phyloP scores from a whole-genome alignment of 2,797 vertebrate genomes.

The Poecilia picta region DNA sequence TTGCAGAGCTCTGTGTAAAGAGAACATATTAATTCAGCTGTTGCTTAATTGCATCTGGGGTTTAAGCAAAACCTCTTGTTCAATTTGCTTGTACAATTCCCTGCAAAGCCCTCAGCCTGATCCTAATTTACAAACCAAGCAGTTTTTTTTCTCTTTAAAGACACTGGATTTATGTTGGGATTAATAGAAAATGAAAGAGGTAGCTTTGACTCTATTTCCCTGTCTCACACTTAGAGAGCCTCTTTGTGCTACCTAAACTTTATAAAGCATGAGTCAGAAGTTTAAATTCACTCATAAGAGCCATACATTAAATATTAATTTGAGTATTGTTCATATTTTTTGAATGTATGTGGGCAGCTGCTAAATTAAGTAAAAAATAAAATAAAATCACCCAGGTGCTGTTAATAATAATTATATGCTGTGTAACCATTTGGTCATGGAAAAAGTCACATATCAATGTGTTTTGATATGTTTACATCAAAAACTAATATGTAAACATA shows the following conservation, averaged over 20 bases:
- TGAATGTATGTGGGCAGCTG: background rate
- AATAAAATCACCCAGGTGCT: background rate
- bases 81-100: conserved; percentile 64
- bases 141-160: conserved; percentile 40
- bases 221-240: background rate
- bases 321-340: background rate
- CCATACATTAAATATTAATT: background rate
- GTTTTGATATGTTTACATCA: too few relatives aligned
- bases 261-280: too few relatives aligned
- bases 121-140: conserved; percentile 62
- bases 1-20: conserved; percentile 53
- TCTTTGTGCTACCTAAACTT: background rate
- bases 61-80: conserved; percentile 64
- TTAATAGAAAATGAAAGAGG: conserved; percentile 47
- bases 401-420: background rate
- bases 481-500: background rate
- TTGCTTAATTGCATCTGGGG: conserved; percentile 75
- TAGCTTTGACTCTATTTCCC: conserved; percentile 7
- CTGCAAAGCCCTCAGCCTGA: conserved; percentile 42
- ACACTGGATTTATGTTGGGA: conserved; percentile 57
- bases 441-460: background rate
- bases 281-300: background rate
- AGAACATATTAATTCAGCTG: conserved; percentile 65
- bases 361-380: background rate
- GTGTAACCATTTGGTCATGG: background rate